Conservation (phyloP, 1,140 invertebrate genomes). For the Zophobas morio region DNA sequence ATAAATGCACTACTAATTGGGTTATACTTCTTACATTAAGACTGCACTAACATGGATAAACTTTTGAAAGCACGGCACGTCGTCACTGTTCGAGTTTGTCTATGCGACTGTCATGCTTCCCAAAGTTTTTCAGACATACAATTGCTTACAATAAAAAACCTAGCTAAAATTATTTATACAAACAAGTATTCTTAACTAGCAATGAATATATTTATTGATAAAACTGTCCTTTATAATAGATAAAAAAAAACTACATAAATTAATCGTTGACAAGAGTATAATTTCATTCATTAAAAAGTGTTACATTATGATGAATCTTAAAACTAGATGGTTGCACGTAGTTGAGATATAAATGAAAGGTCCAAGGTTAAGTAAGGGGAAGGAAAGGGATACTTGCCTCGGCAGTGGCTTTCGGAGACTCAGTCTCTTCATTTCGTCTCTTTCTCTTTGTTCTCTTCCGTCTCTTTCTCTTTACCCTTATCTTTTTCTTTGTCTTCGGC, state of each 20-base stretch:
- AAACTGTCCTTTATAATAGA: constrained; percentile 63
- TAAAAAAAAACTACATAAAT: constrained; percentile 64
- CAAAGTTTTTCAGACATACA: constrained; percentile 58
- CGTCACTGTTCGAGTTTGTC: constrained; percentile 29
- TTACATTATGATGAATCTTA: constrained; percentile 57
- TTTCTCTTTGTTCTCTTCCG: constrained; percentile 82
- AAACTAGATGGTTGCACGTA: constrained; percentile 64
- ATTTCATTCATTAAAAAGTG: constrained; percentile 50
- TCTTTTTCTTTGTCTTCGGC: constrained; percentile 78
- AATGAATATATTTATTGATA: constrained; percentile 63
- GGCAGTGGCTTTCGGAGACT: constrained; percentile 58
- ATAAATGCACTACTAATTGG: constrained; percentile 65
- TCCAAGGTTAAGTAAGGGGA: constrained; percentile 50
- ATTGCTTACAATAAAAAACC: constrained; percentile 66
- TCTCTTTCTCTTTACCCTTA: constrained; percentile 78
- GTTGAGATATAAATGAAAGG: constrained; percentile 54
- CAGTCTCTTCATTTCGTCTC: constrained; percentile 72
- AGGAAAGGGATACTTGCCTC: constrained; percentile 54
- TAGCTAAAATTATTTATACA: constrained; percentile 68
- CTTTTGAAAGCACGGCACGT: constrained; percentile 45
- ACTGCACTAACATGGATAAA: constrained; percentile 66
- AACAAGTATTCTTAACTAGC: constrained; percentile 65
- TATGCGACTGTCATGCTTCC: constrained; percentile 44
- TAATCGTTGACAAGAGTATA: constrained; percentile 57
- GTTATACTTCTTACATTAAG: constrained; percentile 63